phyloP scores from a whole-genome alignment of 2,888 invertebrate genomes.

The Drosophila prostipennis region DNA sequence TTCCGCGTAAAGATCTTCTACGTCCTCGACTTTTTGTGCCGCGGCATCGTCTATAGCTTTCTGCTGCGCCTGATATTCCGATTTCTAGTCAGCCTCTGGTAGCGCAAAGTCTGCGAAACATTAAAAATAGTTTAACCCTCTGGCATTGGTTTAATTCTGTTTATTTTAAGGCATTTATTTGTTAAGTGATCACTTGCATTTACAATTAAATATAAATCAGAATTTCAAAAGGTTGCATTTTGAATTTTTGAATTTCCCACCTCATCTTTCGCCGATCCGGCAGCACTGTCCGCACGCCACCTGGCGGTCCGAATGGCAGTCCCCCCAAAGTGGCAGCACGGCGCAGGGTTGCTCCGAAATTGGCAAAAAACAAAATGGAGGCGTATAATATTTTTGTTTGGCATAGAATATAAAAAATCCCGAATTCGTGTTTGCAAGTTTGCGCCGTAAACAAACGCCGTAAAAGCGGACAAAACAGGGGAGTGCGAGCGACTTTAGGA shows the following conservation, averaged over 20 bases:
- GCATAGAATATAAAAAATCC: constrained; percentile 13
- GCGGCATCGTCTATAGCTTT: constrained; percentile 60
- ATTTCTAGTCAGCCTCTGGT: constrained; percentile 39
- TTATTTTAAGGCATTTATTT: neutral
- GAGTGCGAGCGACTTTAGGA: neutral
- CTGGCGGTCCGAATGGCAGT: neutral
- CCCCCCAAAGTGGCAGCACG: neutral
- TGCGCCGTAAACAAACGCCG: constrained; percentile 3
- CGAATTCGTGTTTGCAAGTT: neutral
- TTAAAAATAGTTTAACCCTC: neutral
- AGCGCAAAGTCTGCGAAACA: neutral
- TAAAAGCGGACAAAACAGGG: neutral
- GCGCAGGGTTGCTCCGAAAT: constrained; percentile 6
- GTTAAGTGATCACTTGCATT: neutral
- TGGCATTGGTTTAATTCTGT: constrained; percentile 12
- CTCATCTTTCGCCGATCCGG: neutral
- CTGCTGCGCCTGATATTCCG: constrained; percentile 53
- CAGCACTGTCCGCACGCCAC: neutral
- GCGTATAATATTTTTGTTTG: constrained; percentile 30
- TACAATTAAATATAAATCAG: neutral
- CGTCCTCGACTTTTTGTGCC: constrained; percentile 63
- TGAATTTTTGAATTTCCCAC: constrained; percentile 1
- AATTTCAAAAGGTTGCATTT: neutral
- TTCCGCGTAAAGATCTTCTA: constrained; percentile 69
- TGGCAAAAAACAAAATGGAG: constrained; percentile 25